Evolutionary conservation across 2,888 invertebrate species (phyloP).

Genomic region (Eupithecia subumbrata): DNA sequence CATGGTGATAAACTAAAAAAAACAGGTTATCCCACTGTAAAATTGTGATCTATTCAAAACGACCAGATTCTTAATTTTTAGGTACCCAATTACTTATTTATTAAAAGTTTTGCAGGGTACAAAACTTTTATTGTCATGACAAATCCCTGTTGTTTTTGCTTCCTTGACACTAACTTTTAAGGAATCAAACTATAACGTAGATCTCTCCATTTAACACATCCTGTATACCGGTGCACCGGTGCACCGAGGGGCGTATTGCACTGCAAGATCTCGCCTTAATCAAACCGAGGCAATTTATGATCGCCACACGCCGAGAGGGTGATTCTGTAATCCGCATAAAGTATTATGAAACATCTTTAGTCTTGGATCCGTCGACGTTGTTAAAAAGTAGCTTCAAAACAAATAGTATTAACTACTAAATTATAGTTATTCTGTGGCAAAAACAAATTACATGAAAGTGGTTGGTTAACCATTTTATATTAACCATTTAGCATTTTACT

Average conservation of each 20-base stretch:
- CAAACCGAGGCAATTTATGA: slow-evolving; percentile 82
- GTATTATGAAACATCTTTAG: background rate
- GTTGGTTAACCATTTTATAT: too few relatives aligned
- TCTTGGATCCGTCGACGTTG: background rate
- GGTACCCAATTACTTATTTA: background rate
- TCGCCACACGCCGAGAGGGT: slow-evolving; percentile 59
- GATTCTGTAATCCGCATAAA: slow-evolving; percentile 27
- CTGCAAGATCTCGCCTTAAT: slow-evolving; percentile 73
- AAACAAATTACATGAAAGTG: too few relatives aligned
- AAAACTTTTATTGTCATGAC: background rate
- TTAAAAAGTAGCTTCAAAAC: background rate
- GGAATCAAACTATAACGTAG: background rate
- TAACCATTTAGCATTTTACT: too few relatives aligned
- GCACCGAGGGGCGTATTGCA: slow-evolving; percentile 57
- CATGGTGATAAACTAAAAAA: background rate
- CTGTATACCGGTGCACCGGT: slow-evolving; percentile 69
- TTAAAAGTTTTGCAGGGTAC: background rate
- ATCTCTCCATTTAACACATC: slow-evolving; percentile 42
- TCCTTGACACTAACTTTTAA: background rate
- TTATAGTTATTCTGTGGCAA: too few relatives aligned
- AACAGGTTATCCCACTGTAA: background rate
- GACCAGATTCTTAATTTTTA: background rate
- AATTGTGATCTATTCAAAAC: background rate
- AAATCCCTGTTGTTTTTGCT: background rate
- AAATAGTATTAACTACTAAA: too few relatives aligned